Conservation (phyloP, 2,888 invertebrate species). For the Lasioglossum figueresi region DNA sequence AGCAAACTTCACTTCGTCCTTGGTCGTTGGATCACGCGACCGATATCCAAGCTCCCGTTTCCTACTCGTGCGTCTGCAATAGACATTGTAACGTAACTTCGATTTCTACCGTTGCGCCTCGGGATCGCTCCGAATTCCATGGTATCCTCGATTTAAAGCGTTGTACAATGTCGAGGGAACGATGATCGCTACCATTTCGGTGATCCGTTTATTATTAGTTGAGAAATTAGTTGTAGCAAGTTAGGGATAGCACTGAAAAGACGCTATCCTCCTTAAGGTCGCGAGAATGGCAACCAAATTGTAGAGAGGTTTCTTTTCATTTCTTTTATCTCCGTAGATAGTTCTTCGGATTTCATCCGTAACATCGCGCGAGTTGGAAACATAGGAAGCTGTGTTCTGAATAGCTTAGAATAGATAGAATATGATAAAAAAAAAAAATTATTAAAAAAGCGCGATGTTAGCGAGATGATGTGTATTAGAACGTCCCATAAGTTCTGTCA, state of each 20-base stretch:
- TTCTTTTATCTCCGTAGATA: neutral
- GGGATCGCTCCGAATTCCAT: neutral
- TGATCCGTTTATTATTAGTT: neutral
- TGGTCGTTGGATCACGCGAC: slow-evolving; percentile 41
- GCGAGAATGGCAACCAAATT: neutral
- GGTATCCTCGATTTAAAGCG: neutral
- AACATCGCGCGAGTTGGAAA: neutral
- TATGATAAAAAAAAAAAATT: neutral
- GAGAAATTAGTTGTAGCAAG: neutral
- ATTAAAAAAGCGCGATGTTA: neutral
- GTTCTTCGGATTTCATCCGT: neutral
- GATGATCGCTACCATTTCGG: neutral
- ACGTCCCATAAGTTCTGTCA: neutral
- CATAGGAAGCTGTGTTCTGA: neutral
- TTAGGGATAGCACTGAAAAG: neutral
- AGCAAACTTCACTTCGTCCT: slow-evolving; percentile 52
- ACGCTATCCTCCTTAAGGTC: neutral
- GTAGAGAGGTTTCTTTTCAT: neutral
- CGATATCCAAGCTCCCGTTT: slow-evolving; percentile 15
- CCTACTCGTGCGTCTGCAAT: neutral
- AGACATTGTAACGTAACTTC: slow-evolving; percentile 1
- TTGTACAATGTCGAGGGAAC: neutral
- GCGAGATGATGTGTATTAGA: neutral
- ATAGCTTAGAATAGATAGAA: neutral
- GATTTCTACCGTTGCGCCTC: neutral